Base-by-base conservation (phyloP, 1,140 invertebrate genomes). In the Nixonia krombeini region DNA sequence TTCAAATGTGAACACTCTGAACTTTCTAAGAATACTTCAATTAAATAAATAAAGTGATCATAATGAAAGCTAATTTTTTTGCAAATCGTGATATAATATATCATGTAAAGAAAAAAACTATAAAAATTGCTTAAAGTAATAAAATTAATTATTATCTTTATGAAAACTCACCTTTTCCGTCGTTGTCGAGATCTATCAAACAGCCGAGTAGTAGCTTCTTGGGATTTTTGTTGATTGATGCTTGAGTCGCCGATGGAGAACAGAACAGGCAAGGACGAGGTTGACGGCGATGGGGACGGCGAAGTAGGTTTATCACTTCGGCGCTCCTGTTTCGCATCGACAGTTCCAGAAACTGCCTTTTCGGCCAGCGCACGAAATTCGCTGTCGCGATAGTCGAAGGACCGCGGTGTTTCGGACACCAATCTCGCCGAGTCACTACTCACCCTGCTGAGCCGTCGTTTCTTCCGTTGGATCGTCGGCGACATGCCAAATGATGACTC, bases 381-480 rank as follows among this genome's bases (percentile, higher is more conserved):
- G 33, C 15, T 15, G 33, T 15, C 33, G 38, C 28, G 29, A 33
- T 28, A 35, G 10, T n/a, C 58, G 8, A n/a, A 13, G 2, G 4
- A 2, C 4, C 33, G 33, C 7, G 1, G 1, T 1, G 10, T 1
- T 37, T 15, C 56, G 0, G 46, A 21, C 1, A 70, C 33, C 13
- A 64, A 42, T 57, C 61, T 50, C 1, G 56, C 4, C 0, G 67
- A 64, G 16, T 76, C 71, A 13, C 72, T 76, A 35, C 69, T 61
- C 0, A 76, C 73, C 10, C 73, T 55, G 18, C 68, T 73, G 1
- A 75, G 46, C 41, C 63, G 71, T 17, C 73, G 18, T 41, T 75
- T 75, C 7, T 29, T 44, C 2, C 55, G 52, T 4, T 33, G 50
- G 13, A 21, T 49, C 29, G 33, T 33, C 4, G 64, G 55, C 52